These are phyloP conservation scores for Novumbra hubbsi DNA, from an alignment of 2,797 vertebrate species.

Conservation along the genomic window DNA sequence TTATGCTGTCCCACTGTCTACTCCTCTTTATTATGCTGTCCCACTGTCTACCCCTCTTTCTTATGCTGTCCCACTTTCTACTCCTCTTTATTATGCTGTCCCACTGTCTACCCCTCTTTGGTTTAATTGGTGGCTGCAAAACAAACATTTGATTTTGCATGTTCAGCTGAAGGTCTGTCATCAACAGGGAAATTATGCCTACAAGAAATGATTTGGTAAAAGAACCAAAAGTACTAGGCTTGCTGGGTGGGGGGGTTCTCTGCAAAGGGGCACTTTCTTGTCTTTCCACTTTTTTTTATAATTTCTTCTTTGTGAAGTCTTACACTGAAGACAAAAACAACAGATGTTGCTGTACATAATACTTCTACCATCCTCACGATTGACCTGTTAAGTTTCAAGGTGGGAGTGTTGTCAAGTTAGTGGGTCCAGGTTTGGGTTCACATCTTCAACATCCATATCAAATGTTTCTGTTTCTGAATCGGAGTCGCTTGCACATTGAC, in stretches of 20 bases:
- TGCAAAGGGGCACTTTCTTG: too few species aligned
- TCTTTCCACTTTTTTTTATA: neutral
- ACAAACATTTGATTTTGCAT: neutral
- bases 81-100: neutral
- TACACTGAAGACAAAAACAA: neutral
- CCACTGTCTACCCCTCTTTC: neutral
- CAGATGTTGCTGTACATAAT: neutral
- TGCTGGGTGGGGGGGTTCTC: too few species aligned
- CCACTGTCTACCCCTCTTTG: neutral
- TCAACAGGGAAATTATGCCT: neutral
- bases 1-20: too few species aligned
- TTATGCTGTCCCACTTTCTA: too few species aligned
- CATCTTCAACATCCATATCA: neutral
- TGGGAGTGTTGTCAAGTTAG: constrained; percentile 2
- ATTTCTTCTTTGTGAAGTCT: neutral
- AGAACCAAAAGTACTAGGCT: neutral
- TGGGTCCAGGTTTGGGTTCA: constrained; percentile 11
- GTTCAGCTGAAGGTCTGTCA: neutral
- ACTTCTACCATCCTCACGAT: neutral
- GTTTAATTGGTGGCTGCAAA: neutral
- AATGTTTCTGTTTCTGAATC: neutral
- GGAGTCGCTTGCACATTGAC: neutral
- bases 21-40: neutral
- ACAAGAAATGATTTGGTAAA: neutral
- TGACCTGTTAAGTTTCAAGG: too few species aligned